Base-by-base conservation (phyloP, 2,888 invertebrate genomes). In the Prosapia bicincta region DNA sequence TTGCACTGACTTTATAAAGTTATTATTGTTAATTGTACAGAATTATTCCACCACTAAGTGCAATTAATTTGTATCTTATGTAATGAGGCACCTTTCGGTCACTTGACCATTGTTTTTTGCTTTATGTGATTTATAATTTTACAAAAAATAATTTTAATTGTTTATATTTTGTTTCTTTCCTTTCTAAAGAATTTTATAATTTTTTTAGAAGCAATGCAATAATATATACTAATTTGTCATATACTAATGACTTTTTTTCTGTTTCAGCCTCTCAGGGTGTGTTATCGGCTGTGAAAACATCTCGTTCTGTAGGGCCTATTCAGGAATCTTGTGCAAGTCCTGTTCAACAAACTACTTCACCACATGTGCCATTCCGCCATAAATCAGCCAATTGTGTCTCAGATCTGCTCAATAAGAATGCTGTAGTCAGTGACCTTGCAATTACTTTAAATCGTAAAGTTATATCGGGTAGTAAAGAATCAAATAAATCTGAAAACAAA, bases 251-350 rank as follows among this genome's bases (percentile, higher is more conserved):
- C 9, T 30, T 30, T 30, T 30, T 28, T 24, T 20, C 24, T 68
- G n/a, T 79, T 83, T 1, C 82, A 85, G 85, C 85, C 84, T 85
- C 85, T 84, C 85, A 85, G 81, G 84, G 81, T 79, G 80, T 81
- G 75, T 9, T 82, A 81, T 78, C 76, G 23, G 68, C 28, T 65
- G 69, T 69, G 28, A 68, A 76, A 54, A n/a, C 71, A 71, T 20
- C 38, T 26, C 25, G 54, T 23, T 15, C 43, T 54, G 67, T 65
- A 54, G 25, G 54, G 13, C 23, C 28, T 54, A 54, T 9, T 6
- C 54, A 54, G 54, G 54, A 54, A 54, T 54, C 54, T 9, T 54
- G 54, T 54, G 54, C 20, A 13, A 54, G 54, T 54, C 54, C 54
- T 54, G 20, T 54, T 20, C 54, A 54, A 13, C 69, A 69, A 65